Evolutionary conservation across 2,888 invertebrate species (phyloP).

Genomic region (Lymantria monacha): DNA sequence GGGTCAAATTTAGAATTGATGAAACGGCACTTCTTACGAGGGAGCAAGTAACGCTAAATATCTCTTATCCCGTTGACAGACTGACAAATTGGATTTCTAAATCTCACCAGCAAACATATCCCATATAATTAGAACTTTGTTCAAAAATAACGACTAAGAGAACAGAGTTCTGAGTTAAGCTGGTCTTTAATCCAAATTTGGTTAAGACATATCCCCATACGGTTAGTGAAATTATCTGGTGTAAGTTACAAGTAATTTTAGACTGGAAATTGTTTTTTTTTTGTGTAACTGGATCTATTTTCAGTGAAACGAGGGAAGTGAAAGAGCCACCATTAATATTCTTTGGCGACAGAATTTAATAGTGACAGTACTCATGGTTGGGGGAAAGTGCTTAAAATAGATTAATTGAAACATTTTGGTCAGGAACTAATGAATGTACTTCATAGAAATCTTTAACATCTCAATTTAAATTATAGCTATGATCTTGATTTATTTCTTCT

Average conservation of each 20-base stretch:
- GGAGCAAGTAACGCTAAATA: slow-evolving; percentile 47
- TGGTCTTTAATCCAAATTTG: slow-evolving; percentile 42
- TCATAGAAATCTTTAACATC: too few species aligned
- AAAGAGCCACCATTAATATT: slow-evolving; percentile 12
- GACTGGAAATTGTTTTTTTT: slow-evolving; percentile 28
- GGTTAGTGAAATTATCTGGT: slow-evolving; percentile 48
- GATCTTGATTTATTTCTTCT: too few species aligned
- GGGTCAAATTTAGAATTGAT: slow-evolving; percentile 42
- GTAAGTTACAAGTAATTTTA: slow-evolving; percentile 46
- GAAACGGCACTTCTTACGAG: slow-evolving; percentile 37
- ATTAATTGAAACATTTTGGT: too few species aligned
- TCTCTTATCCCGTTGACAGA: slow-evolving; percentile 65
- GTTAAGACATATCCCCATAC: slow-evolving; percentile 42
- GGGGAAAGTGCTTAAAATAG: not conserved
- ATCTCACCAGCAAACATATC: slow-evolving; percentile 38
- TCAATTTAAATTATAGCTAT: too few species aligned
- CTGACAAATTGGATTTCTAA: slow-evolving; percentile 70
- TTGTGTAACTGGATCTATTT: slow-evolving; percentile 21
- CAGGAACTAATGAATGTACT: too few species aligned
- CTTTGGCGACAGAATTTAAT: slow-evolving; percentile 8
- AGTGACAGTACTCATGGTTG: not conserved
- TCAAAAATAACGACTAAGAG: not conserved
- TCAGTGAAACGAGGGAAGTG: slow-evolving; percentile 10
- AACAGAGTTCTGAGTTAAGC: slow-evolving; percentile 6
- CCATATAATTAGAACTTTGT: slow-evolving; percentile 20